Conservation (phyloP, 2,797 vertebrate genomes). For the Spea hammondii region DNA sequence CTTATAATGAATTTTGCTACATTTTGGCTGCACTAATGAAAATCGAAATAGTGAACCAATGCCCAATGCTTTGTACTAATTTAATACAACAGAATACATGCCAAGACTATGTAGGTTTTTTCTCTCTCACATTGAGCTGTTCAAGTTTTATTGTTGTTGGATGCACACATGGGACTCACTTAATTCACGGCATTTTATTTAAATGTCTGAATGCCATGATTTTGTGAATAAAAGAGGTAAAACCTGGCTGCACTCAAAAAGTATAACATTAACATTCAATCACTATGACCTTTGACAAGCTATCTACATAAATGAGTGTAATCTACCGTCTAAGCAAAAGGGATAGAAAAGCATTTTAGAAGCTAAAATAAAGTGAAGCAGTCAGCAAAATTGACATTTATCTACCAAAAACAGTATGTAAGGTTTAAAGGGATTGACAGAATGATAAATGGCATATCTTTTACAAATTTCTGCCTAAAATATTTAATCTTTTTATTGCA, state of each 20-base stretch:
- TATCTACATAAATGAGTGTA: conserved; percentile 43
- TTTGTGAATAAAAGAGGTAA: conserved; percentile 10
- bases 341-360: conserved; percentile 29
- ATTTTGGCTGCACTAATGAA: conserved; percentile 29
- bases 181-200: conserved; percentile 30
- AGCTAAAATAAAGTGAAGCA: conserved; percentile 11
- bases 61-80: conserved; percentile 17
- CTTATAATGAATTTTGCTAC: conserved; percentile 26
- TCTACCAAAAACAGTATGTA: conserved; percentile 17
- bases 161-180: conserved; percentile 23
- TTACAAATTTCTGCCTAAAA: conserved; percentile 19
- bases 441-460: conserved; percentile 31
- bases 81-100: conserved; percentile 19
- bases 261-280: conserved; percentile 32
- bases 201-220: conserved; percentile 26
- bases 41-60: conserved; percentile 26
- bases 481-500: neutral
- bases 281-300: conserved; percentile 33
- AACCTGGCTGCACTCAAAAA: conserved; percentile 15
- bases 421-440: conserved; percentile 28
- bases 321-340: conserved; percentile 32
- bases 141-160: conserved; percentile 44
- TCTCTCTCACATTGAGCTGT: conserved; percentile 30
- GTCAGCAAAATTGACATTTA: conserved; percentile 34
- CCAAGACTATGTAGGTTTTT: conserved; percentile 30